Conservation (phyloP, 2,113 vertebrate genomes). For the Neofelis nebulosa region DNA sequence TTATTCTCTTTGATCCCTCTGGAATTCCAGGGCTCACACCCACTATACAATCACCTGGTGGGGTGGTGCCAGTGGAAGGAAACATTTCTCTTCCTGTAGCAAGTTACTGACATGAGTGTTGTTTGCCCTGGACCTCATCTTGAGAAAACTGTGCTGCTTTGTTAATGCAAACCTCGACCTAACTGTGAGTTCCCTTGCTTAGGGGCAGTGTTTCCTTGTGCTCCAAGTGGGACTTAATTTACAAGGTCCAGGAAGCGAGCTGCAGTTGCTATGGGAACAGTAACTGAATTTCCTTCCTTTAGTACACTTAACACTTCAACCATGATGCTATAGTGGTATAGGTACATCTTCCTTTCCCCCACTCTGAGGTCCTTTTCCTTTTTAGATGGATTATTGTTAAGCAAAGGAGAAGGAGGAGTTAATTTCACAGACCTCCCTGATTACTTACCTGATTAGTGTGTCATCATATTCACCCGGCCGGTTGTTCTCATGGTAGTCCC, state of each 20-base stretch:
- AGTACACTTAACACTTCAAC: background rate
- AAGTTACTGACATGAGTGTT: background rate
- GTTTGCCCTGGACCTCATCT: background rate
- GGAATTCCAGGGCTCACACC: background rate
- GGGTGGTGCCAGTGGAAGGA: background rate
- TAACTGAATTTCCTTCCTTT: constrained; percentile 51
- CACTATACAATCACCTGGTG: background rate
- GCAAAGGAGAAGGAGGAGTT: background rate
- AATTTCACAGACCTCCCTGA: background rate
- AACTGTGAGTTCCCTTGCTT: background rate
- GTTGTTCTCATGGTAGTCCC: background rate
- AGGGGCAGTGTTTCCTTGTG: background rate
- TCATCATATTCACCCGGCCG: background rate
- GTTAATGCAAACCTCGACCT: background rate
- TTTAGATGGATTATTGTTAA: background rate
- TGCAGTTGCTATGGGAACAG: constrained; percentile 60
- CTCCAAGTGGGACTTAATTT: constrained; percentile 54
- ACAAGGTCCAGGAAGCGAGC: constrained; percentile 32
- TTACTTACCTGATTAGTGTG: background rate
- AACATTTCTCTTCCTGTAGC: background rate
- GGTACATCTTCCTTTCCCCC: background rate
- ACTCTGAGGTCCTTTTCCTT: background rate
- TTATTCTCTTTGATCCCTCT: background rate
- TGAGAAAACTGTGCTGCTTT: background rate
- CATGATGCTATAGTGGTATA: background rate